Evolutionary conservation across 2,113 vertebrate genomes (phyloP), one percentile per base, ranked within the genome.

Genomic region (Anarrhichthys ocellatus): DNA sequence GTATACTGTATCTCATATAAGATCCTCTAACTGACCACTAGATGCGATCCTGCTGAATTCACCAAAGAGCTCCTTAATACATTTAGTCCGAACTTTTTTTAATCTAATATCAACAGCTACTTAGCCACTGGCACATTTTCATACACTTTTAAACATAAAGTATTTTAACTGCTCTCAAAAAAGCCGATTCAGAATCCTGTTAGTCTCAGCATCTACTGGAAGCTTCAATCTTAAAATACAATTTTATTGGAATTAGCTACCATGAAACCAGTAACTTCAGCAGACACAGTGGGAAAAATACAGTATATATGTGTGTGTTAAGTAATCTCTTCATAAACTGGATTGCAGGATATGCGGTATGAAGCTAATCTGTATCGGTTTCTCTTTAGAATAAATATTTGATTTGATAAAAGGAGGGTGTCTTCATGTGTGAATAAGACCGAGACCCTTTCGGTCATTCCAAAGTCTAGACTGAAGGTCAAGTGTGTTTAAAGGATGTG

Each of bases 21-120:
- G 22, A 84, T 85, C 48, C 42, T 58, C 50, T 52, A 59, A 78
- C 87, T 88, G 83, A 86, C 80, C 83, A 84, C 10, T 15, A 81
- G 76, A 89, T 80, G 9, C 36, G 77, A 85, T 86, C 71, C 32
- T 38, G 24, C 71, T 69, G 66, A 85, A 88, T 78, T 88, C 66
- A 77, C 65, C 62, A 80, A 79, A 78, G 27, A 78, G 32, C 62
- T 59, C 29, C 48, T 73, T 72, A 73, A 85, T 67, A 68, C 63
- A 65, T 71, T 66, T 22, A 76, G 59, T 48, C 48, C 73, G 18
- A 82, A 71, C 46, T 79, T 82, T 65, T 84, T 29, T 79, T 78
- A 46, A 78, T 90, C 79, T 77, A 32, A 63, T 54, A 73, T 84
- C 78, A 84, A 72, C 78, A 79, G 76, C 78, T 75, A 75, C 79